These are phyloP conservation scores for Aphaenogaster ashmeadi DNA, from an alignment of 1,140 invertebrate species.

Conservation along the genomic window DNA sequence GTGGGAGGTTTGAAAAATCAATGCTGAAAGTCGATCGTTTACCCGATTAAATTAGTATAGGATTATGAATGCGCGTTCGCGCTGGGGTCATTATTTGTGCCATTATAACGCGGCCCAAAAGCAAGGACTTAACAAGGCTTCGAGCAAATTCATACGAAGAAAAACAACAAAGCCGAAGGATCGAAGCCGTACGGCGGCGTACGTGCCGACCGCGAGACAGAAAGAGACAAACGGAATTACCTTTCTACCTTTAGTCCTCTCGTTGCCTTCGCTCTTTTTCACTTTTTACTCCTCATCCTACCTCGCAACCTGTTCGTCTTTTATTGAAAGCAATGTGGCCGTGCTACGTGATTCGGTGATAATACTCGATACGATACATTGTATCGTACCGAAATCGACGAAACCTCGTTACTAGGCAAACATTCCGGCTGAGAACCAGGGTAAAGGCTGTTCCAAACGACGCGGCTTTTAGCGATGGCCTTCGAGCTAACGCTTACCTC, in stretches of 20 bases:
- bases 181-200: conserved; percentile 11
- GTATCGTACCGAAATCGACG: conserved; percentile 19
- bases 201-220: conserved; percentile 8
- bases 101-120: conserved; percentile 70
- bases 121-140: conserved; percentile 74
- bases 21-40: conserved; percentile 13
- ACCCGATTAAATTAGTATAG: conserved; percentile 31
- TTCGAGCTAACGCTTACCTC: background rate
- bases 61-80: conserved; percentile 58
- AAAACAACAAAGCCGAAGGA: conserved; percentile 35
- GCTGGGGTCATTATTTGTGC: conserved; percentile 71
- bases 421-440: background rate
- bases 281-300: background rate
- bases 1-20: background rate
- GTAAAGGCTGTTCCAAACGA: background rate
- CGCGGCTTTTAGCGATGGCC: background rate
- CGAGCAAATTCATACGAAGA: conserved; percentile 49
- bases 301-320: conserved; percentile 18
- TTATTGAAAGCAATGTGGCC: conserved; percentile 25
- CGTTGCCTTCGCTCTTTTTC: conserved; percentile 9
- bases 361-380: background rate
- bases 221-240: conserved; percentile 56
- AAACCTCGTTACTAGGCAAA: conserved; percentile 41
- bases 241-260: conserved; percentile 20
- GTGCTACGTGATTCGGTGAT: conserved; percentile 32